phyloP scores from a whole-genome alignment of 2,113 vertebrate species.

The Dryoscopus gambensis region DNA sequence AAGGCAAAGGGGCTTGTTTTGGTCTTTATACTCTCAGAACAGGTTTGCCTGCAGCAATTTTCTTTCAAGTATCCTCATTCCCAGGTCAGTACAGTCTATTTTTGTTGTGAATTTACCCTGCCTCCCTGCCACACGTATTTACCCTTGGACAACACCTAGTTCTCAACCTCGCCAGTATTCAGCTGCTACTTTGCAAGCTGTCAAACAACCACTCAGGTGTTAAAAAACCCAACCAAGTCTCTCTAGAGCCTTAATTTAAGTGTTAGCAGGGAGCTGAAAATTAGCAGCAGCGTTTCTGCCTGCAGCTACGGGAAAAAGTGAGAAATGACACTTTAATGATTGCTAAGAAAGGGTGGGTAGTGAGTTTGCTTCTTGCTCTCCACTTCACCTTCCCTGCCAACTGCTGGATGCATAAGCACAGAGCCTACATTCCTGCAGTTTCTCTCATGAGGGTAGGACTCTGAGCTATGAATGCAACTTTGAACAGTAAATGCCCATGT shows the following conservation, averaged over 20 bases:
- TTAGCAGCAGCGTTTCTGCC: conserved; percentile 40
- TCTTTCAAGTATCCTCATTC: conserved; percentile 42
- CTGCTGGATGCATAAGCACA: neutral
- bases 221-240: conserved; percentile 30
- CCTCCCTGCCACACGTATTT: conserved; percentile 25
- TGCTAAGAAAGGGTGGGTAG: conserved; percentile 21
- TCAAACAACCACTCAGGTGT: conserved; percentile 50
- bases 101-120: conserved; percentile 38
- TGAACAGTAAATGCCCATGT: neutral
- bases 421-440: neutral
- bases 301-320: conserved; percentile 32
- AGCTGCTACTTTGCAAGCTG: conserved; percentile 53
- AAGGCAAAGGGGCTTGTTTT: neutral
- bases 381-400: conserved; percentile 8
- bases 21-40: neutral
- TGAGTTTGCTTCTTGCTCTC: conserved; percentile 15
- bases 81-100: conserved; percentile 37
- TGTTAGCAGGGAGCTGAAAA: conserved; percentile 61
- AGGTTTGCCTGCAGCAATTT: conserved; percentile 6
- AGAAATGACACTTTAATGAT: conserved; percentile 52
- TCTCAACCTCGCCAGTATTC: conserved; percentile 42
- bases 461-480: neutral
- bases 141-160: conserved; percentile 57
- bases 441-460: neutral
- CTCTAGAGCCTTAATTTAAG: conserved; percentile 58